Percentiles rank a stretch among this genome's conserved stretches.
Conservation (phyloP, 1,140 invertebrate genomes). For the Drosophila bocqueti region DNA sequence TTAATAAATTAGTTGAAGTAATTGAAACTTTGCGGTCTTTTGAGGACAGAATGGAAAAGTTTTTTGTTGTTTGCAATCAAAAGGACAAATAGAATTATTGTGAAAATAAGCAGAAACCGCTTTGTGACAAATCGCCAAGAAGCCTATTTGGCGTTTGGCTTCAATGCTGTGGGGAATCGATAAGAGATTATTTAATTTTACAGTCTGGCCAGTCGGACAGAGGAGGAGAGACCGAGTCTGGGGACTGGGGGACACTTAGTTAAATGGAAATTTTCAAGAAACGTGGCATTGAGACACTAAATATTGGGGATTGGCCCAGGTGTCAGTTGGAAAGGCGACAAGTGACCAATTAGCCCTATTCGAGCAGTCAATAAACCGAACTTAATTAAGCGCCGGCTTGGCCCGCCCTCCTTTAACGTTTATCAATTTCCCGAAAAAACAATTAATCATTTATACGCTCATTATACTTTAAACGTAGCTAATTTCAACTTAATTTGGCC, state of each 20-base stretch:
- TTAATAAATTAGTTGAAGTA: conserved; percentile 68
- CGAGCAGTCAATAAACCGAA: conserved; percentile 59
- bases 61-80: conserved; percentile 32
- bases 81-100: conserved; percentile 50
- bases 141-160: conserved; percentile 1
- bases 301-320: conserved; percentile 27
- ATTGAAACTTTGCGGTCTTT: conserved; percentile 57
- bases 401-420: conserved; percentile 13
- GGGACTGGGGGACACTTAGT: conserved; percentile 18
- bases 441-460: conserved; percentile 78
- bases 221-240: background rate
- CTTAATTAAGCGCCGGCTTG: conserved; percentile 57
- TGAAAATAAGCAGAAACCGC: conserved; percentile 47
- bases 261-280: conserved; percentile 16
- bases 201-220: background rate
- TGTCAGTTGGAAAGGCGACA: conserved; percentile 50
- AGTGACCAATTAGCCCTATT: conserved; percentile 66
- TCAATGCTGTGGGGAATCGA: conserved; percentile 42
- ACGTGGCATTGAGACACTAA: background rate
- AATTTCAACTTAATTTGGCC: conserved; percentile 69
- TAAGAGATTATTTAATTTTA: conserved; percentile 42
- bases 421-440: conserved; percentile 65
- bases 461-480: conserved; percentile 73
- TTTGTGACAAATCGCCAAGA: conserved; percentile 34
- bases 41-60: conserved; percentile 37